Conservation (phyloP, 2,797 vertebrate genomes). For the Ispidina lecontei region DNA sequence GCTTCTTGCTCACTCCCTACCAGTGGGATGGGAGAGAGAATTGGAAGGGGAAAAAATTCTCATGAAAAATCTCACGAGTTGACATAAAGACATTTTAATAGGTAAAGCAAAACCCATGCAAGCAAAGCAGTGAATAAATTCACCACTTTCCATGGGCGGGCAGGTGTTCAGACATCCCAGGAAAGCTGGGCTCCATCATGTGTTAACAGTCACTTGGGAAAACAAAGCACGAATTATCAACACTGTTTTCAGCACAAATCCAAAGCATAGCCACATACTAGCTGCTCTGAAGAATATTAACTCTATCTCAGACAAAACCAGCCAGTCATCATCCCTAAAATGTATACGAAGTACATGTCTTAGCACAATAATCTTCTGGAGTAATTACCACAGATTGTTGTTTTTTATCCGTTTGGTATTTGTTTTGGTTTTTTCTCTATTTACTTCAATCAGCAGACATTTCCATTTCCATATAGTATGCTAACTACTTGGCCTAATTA, state of each 20-base stretch:
- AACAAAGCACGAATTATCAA: not conserved
- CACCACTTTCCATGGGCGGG: not conserved
- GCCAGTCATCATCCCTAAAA: not conserved
- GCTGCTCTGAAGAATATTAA: not conserved
- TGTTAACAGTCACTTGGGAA: not conserved
- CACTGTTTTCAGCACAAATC: not conserved
- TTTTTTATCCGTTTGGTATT: not conserved
- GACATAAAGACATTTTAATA: not conserved
- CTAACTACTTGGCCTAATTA: slow-evolving; percentile 55
- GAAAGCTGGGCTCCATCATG: not conserved
- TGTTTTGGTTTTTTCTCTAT: not conserved
- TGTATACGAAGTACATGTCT: not conserved
- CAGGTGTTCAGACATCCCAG: not conserved
- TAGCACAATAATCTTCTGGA: not conserved
- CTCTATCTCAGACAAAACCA: not conserved
- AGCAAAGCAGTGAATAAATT: not conserved
- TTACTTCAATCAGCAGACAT: slow-evolving; percentile 38
- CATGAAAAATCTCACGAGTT: not conserved
- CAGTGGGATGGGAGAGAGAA: not conserved
- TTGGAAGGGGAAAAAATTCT: not conserved
- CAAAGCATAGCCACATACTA: not conserved
- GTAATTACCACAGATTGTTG: not conserved
- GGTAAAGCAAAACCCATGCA: not conserved
- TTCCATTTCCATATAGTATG: slow-evolving; percentile 36
- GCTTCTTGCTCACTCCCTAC: not conserved